These are phyloP conservation scores for Clepsis dumicolana DNA, from an alignment of 2,888 invertebrate genomes.

Conservation along the genomic window DNA sequence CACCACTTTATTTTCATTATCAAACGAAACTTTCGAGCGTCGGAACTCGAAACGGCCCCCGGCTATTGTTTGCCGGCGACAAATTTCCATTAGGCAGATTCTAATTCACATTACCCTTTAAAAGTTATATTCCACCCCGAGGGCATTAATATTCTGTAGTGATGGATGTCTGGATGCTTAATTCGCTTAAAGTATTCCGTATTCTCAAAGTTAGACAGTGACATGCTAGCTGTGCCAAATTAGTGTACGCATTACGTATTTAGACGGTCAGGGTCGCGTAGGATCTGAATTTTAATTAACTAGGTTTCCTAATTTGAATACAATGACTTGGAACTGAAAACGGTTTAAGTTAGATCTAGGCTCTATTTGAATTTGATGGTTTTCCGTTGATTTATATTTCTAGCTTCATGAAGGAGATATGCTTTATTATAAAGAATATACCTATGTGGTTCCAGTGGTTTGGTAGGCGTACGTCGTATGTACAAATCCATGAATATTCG, in stretches of 20 bases:
- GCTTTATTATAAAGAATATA: too few relatives aligned
- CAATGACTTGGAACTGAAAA: background rate
- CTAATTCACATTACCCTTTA: conserved; percentile 10
- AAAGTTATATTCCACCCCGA: background rate
- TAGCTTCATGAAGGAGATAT: too few relatives aligned
- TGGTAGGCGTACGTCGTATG: too few relatives aligned
- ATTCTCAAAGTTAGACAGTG: conserved; percentile 29
- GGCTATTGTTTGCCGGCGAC: conserved; percentile 8
- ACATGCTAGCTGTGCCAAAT: conserved; percentile 17
- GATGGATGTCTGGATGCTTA: conserved; percentile 6
- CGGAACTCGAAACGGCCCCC: background rate
- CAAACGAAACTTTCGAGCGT: conserved; percentile 1
- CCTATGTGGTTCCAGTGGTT: too few relatives aligned
- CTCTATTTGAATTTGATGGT: background rate
- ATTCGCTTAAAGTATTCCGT: conserved; percentile 10
- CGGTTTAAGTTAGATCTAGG: background rate
- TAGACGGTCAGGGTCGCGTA: conserved; percentile 11
- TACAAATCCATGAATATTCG: too few relatives aligned
- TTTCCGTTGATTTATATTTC: background rate
- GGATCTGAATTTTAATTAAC: conserved; percentile 5
- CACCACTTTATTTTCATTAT: conserved; percentile 2
- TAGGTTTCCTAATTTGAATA: background rate
- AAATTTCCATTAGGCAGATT: conserved; percentile 9
- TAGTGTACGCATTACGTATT: conserved; percentile 15
- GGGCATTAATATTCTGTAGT: conserved; percentile 2